phyloP scores from a whole-genome alignment of 2,888 invertebrate genomes.

The Meteorus cinctellus region DNA sequence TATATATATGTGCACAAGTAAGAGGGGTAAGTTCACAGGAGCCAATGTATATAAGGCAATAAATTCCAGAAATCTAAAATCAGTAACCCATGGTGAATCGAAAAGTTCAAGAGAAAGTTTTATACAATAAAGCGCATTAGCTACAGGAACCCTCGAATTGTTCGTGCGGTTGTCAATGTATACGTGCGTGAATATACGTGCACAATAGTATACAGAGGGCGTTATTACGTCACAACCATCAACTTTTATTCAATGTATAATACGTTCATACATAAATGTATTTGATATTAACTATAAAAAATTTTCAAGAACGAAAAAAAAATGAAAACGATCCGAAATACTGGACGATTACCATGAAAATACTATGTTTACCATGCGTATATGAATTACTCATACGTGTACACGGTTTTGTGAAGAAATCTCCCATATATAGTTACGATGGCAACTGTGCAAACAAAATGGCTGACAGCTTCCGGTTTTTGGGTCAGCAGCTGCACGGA shows the following conservation, averaged over 20 bases:
- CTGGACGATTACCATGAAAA: not conserved
- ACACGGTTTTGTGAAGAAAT: constrained; percentile 59
- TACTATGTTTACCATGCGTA: not conserved
- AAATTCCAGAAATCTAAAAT: constrained; percentile 72
- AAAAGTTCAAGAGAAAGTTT: constrained; percentile 52
- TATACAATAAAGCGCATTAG: constrained; percentile 64
- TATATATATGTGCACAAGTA: not conserved
- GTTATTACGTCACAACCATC: constrained; percentile 49
- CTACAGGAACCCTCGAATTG: constrained; percentile 59
- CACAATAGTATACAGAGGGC: constrained; percentile 42
- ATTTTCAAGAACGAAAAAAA: not conserved
- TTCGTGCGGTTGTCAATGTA: not conserved
- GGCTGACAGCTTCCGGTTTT: constrained; percentile 72
- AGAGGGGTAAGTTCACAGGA: constrained; percentile 34
- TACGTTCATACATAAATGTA: too few relatives aligned
- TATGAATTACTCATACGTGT: not conserved
- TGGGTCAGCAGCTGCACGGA: constrained; percentile 69
- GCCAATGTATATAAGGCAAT: constrained; percentile 54
- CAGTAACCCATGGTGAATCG: constrained; percentile 62
- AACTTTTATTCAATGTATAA: not conserved
- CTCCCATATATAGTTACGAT: constrained; percentile 67
- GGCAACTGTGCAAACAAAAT: constrained; percentile 73
- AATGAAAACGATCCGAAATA: not conserved
- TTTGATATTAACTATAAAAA: too few relatives aligned
- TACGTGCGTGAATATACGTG: not conserved